Base-by-base conservation (phyloP, 2,113 vertebrate genomes). In the Coturnix japonica region DNA sequence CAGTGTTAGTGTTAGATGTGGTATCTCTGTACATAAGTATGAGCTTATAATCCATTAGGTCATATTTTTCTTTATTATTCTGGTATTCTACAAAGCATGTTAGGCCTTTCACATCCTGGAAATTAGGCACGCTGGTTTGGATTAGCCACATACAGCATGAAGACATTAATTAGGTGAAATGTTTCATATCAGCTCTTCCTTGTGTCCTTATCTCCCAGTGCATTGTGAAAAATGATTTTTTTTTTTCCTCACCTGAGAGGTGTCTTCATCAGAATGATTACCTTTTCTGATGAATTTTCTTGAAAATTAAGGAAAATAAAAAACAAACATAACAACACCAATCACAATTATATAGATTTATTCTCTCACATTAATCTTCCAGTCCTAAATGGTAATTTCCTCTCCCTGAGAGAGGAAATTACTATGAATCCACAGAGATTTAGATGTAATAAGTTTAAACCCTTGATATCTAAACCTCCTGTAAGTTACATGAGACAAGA, bases 191-290 rank as follows among this genome's bases (percentile, higher is more conserved):
- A 31, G 1, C 2, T 49, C 23, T 44, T 89, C 43, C 22, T 13
- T 59, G 25, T 0, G 2, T 10, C 37, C 9, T 67, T 31, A 23
- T 49, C 13, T 39, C 8, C 26, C 4, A 21, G 5, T 8, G 7
- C 9, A 12, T 51, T 44, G 13, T 67, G 23, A 73, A 57, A 63
- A 93, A 35, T 9, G 19, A 49, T 49, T 2, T 72, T 15, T 87
- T 64, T 57, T 60, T 87, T 64, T 57, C 54, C 26, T 83, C 21
- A 41, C 41, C 30, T 54, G 25, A 83, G 44, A 83, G 79, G 43
- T 19, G 26, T 12, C 5, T 13, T 60, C 30, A 43, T 51, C 21
- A 43, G 44, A 47, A 49, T 39, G 4, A 79, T 63, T 78, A 63
- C 11, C 9, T 3, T 77, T 81, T 35, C 46, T 75, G 31, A 16